Evolutionary conservation across 2,113 vertebrate genomes (phyloP).

Genomic region (Blennius ocellaris): DNA sequence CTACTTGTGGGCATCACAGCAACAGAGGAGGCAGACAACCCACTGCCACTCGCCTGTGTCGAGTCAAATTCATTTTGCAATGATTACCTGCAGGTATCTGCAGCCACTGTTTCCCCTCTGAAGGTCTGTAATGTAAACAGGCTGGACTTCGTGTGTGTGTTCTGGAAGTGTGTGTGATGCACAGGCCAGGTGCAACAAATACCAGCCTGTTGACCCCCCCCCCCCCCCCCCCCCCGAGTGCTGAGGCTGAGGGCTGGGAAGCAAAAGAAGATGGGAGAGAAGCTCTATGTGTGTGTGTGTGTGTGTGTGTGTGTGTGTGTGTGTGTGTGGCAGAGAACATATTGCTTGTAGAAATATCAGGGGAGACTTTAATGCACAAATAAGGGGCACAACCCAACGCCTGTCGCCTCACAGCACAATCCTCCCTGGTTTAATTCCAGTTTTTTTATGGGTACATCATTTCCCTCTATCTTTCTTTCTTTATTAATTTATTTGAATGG

Average conservation of each 20-base stretch:
- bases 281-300: too few species aligned
- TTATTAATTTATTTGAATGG: too few species aligned
- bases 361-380: too few species aligned
- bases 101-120: conserved; percentile 36
- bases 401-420: too few species aligned
- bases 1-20: conserved; percentile 47
- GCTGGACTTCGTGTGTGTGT: conserved; percentile 9
- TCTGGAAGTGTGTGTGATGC: conserved; percentile 1
- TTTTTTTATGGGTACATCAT: background rate
- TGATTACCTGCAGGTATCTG: conserved; percentile 63
- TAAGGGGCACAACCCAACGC: too few species aligned
- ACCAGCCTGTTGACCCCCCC: conserved; percentile 49
- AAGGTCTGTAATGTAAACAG: conserved; percentile 64
- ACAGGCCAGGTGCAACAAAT: conserved; percentile 27
- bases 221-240: too few species aligned
- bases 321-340: too few species aligned
- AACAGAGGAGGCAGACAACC: conserved; percentile 57
- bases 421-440: too few species aligned
- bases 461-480: too few species aligned
- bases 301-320: conserved; percentile 27
- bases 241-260: conserved; percentile 26
- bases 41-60: conserved; percentile 47
- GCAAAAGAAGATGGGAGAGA: conserved; percentile 17
- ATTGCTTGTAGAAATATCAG: too few species aligned
- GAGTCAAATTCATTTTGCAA: conserved; percentile 64